Percentiles rank a stretch among this genome's conserved stretches.
phyloP scores from a whole-genome alignment of 2,888 invertebrate species.

The Drosophila siamana region DNA sequence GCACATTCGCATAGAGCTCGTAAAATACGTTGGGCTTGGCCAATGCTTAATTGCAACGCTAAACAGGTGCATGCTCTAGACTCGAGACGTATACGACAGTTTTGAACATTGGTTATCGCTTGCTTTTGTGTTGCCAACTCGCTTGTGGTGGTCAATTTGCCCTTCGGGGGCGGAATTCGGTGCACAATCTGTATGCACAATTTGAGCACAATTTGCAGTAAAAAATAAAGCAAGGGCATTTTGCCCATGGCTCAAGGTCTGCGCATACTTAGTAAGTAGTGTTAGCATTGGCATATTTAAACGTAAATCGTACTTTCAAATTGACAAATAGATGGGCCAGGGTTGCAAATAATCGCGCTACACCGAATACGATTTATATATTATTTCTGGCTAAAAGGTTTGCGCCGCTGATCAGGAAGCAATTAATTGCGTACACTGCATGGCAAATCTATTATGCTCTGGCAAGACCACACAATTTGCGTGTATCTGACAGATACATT shows the following conservation, averaged over 20 bases:
- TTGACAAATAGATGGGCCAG: constrained; percentile 17
- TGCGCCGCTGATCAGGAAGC: constrained; percentile 18
- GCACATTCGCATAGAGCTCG: background rate
- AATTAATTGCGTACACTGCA: constrained; percentile 23
- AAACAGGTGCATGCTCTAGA: constrained; percentile 47
- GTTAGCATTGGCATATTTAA: constrained; percentile 53
- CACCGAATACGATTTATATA: too few species aligned
- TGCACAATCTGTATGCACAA: constrained; percentile 52
- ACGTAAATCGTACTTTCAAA: constrained; percentile 25
- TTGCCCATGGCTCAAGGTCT: constrained; percentile 44
- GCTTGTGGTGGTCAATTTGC: too few species aligned
- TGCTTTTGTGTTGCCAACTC: constrained; percentile 2
- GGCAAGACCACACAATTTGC: constrained; percentile 37
- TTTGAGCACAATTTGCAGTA: constrained; percentile 71
- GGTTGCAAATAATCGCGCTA: background rate
- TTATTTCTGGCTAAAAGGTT: constrained; percentile 5
- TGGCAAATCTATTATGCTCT: constrained; percentile 12
- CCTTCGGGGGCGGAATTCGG: constrained; percentile 45
- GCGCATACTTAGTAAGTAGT: constrained; percentile 1
- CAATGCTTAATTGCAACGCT: constrained; percentile 58
- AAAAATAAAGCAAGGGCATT: constrained; percentile 70
- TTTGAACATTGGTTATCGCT: background rate
- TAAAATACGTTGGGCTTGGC: constrained; percentile 56
- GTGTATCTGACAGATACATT: constrained; percentile 66
- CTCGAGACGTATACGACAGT: background rate